Evolutionary conservation across 2,888 invertebrate species (phyloP).

Genomic region (Cataglyphis albicans): DNA sequence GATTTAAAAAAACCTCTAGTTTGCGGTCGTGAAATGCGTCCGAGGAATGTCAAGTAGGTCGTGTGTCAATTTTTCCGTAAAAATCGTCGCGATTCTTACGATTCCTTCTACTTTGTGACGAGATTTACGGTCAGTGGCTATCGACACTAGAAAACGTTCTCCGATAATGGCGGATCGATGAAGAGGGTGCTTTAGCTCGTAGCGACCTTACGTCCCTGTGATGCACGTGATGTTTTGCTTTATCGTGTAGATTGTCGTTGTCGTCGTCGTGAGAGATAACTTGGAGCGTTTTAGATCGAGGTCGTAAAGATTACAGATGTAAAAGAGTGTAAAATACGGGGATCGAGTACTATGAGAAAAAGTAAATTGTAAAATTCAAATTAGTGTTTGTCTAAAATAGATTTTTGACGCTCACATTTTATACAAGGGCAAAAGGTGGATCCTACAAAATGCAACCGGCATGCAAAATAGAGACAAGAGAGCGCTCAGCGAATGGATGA

Average conservation of each 20-base stretch:
- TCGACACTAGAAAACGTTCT: constrained; percentile 36
- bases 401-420: not conserved
- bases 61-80: constrained; percentile 19
- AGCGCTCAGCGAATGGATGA: constrained; percentile 62
- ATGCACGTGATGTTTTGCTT: constrained; percentile 17
- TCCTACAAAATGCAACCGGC: constrained; percentile 17
- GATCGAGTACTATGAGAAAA: not conserved
- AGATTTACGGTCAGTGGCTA: constrained; percentile 48
- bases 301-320: not conserved
- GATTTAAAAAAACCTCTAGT: not conserved
- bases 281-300: not conserved
- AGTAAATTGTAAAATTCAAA: not conserved
- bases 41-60: constrained; percentile 26
- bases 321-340: not conserved
- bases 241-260: not conserved
- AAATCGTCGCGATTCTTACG: constrained; percentile 13
- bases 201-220: constrained; percentile 30
- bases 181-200: constrained; percentile 37
- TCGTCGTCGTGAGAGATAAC: not conserved
- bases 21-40: not conserved
- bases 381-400: not conserved
- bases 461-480: constrained; percentile 45
- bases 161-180: constrained; percentile 40
- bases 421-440: no score
- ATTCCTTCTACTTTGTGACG: constrained; percentile 21